Base-by-base conservation (phyloP, 1,140 invertebrate species). In the Lepidurus packardi region DNA sequence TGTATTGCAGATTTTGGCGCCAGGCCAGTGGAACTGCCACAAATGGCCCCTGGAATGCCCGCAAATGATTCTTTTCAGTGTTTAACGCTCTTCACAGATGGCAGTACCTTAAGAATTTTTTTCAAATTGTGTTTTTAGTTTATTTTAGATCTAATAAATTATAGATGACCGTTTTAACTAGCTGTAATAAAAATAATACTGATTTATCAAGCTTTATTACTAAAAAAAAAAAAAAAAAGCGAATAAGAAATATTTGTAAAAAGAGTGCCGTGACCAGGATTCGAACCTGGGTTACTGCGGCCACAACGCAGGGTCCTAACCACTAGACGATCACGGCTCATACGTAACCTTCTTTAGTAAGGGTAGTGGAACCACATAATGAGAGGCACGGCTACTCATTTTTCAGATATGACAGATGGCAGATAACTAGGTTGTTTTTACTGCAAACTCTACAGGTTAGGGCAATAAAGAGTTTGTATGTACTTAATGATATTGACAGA, bases 211-310 rank as follows among this genome's bases (percentile, higher is more conserved):
- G 10, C 5, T 75, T 13, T 1, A 75, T 24, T 7, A 13, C 34
- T 42, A 41, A 0, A 73, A 73, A 34, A 34, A 34, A 10, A 73
- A 73, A 73, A 24, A 24, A 9, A 73, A 1, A 73, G n/a, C n/a
- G 73, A 10, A 73, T 21, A 34, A 34, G 25, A 34, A 34, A 44
- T 1, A 44, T 34, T 6, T 24, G 73, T 80, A 81, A 82, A 80
- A 75, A 79, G 86, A 89, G 88, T 94, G 92, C 92, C 92, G 91
- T 93, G 92, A 94, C 92, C 92, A 93, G 92, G 92, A 93, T 93
- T 93, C 91, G 92, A 94, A 93, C 91, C 92, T 92, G 91, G 91
- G 92, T 93, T 93, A 91, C 91, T 91, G 91, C 92, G 92, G 92
- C 91, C 92, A 93, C 92, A 93, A 93, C 92, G 92, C 91, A 91